Conservation (phyloP, 2,888 invertebrate genomes). For the Drosophila subquinaria region DNA sequence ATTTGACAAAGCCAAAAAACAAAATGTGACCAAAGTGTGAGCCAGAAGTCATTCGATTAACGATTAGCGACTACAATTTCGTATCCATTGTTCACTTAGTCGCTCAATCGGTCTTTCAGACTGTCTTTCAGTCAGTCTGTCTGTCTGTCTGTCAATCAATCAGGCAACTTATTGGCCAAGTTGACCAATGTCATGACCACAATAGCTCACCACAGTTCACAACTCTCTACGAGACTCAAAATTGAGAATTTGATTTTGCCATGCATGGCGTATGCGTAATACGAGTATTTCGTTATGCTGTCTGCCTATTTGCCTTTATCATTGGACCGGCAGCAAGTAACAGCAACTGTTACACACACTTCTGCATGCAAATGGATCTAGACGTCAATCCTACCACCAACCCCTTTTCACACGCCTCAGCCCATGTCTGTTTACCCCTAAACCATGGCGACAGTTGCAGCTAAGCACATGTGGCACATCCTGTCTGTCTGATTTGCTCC, state of each 20-base stretch:
- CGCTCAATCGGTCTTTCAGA: constrained; percentile 1
- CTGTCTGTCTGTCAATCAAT: constrained; percentile 12
- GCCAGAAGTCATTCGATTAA: constrained; percentile 27
- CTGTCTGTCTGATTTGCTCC: constrained; percentile 11
- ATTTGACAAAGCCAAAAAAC: constrained; percentile 43
- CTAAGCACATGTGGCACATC: constrained; percentile 31
- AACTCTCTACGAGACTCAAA: neutral
- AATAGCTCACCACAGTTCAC: neutral
- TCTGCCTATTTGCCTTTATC: constrained; percentile 60
- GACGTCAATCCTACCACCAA: constrained; percentile 24
- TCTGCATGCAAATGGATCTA: constrained; percentile 66
- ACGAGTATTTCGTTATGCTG: constrained; percentile 6
- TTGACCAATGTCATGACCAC: constrained; percentile 16
- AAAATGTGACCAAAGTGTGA: neutral
- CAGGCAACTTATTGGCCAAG: constrained; percentile 11
- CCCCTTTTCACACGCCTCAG: neutral
- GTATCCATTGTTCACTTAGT: constrained; percentile 19
- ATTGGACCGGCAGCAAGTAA: constrained; percentile 38
- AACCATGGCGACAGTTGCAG: constrained; percentile 25
- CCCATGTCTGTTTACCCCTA: neutral
- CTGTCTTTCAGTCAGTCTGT: neutral
- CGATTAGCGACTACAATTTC: constrained; percentile 29
- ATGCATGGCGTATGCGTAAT: constrained; percentile 29
- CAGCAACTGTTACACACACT: constrained; percentile 47
- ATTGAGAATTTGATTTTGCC: constrained; percentile 1